phyloP scores from a whole-genome alignment of 2,888 invertebrate species.

The Reticulitermes lucifugus region DNA sequence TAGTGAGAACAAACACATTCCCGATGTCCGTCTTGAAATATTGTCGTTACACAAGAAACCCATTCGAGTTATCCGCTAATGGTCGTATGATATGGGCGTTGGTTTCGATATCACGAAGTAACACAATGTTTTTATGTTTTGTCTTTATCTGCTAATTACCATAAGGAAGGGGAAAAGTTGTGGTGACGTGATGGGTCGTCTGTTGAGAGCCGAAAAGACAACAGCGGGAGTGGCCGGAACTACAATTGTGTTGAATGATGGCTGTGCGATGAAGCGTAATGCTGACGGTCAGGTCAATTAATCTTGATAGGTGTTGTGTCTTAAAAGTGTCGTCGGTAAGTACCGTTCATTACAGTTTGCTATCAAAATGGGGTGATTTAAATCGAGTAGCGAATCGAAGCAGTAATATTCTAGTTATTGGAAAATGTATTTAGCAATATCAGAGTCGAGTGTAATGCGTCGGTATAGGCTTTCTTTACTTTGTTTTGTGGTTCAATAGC shows the following conservation, averaged over 20 bases:
- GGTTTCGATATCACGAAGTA: constrained; percentile 34
- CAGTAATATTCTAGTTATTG: too few relatives aligned
- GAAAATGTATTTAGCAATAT: too few relatives aligned
- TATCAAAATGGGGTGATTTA: not conserved
- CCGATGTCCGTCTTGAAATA: not conserved
- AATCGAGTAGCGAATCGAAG: not conserved
- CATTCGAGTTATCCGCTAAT: constrained; percentile 39
- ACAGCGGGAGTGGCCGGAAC: constrained; percentile 30
- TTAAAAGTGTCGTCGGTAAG: not conserved
- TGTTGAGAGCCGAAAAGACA: constrained; percentile 22
- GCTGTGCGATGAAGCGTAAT: not conserved
- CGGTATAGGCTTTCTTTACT: too few relatives aligned
- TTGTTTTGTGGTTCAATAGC: too few relatives aligned
- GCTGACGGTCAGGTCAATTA: constrained; percentile 40
- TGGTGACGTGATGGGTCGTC: constrained; percentile 10
- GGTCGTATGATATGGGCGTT: constrained; percentile 45
- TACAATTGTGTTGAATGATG: not conserved
- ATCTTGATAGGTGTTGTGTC: constrained; percentile 37
- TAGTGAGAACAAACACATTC: too few relatives aligned
- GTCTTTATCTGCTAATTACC: constrained; percentile 48
- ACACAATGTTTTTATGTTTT: constrained; percentile 22
- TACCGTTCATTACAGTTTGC: not conserved
- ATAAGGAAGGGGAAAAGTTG: constrained; percentile 4
- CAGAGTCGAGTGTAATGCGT: too few relatives aligned
- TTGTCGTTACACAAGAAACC: not conserved